Evolutionary conservation across 2,113 vertebrate species (phyloP).

Genomic region (Solenodon paradoxus): DNA sequence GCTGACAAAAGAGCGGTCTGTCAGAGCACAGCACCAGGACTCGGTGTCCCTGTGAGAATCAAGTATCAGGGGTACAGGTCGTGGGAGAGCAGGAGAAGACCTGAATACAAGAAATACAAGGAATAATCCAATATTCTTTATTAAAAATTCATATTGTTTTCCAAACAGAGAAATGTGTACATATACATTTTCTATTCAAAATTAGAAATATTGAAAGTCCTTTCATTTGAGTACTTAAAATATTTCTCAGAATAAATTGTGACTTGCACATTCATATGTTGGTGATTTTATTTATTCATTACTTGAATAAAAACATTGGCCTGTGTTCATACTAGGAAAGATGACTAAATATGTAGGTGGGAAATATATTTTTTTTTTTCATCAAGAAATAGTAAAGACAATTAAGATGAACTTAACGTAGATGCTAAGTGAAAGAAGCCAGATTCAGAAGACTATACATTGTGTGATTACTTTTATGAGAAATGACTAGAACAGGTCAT

Average conservation of each 20-base stretch:
- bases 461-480: neutral
- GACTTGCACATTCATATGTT: neutral
- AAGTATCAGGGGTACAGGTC: accelerated
- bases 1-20: neutral
- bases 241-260: neutral
- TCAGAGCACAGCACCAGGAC: no score
- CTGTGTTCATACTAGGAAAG: neutral
- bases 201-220: neutral
- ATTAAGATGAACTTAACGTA: no score
- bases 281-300: neutral
- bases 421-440: neutral
- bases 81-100: neutral
- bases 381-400: no score
- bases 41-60: no score
- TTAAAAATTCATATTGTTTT: neutral
- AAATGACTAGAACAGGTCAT: neutral
- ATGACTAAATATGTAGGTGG: neutral
- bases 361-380: neutral
- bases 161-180: neutral
- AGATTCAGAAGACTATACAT: neutral
- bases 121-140: neutral
- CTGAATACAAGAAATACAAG: neutral
- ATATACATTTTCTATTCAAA: neutral
- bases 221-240: neutral
- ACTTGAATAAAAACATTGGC: neutral